These are phyloP conservation scores for Trididemnum clinides DNA, from an alignment of 23 tunicate species.

Conservation along the genomic window DNA sequence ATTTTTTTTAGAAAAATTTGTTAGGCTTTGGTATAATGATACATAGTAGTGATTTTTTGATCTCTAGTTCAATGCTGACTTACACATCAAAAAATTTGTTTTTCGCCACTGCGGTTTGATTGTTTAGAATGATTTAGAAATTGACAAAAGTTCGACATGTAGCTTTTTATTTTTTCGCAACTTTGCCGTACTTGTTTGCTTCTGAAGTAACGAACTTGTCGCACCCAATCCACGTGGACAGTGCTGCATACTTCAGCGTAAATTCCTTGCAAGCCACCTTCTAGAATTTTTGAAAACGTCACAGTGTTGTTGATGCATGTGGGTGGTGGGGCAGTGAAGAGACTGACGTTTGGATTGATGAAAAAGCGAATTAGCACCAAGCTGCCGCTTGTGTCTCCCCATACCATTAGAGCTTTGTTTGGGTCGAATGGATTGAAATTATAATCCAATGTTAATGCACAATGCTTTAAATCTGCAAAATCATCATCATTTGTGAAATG, in stretches of 20 bases:
- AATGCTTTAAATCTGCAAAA: conserved; percentile 49
- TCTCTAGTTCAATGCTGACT: too few relatives aligned
- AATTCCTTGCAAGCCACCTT: conserved; percentile 3
- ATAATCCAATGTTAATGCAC: conserved; percentile 84
- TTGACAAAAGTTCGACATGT: too few relatives aligned
- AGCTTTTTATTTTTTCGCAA: too few relatives aligned
- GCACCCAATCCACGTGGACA: conserved; percentile 79
- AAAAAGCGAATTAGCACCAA: conserved; percentile 55
- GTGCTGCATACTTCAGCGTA: conserved; percentile 18
- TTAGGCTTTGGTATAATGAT: too few relatives aligned
- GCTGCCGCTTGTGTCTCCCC: conserved; percentile 93
- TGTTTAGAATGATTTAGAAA: too few relatives aligned
- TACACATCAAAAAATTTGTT: too few relatives aligned
- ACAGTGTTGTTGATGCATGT: conserved; percentile 27
- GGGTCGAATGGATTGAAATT: conserved; percentile 47
- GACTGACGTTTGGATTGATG: conserved; percentile 69
- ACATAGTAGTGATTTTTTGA: too few relatives aligned
- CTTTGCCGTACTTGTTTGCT: conserved; percentile 73
- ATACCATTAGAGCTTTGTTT: conserved; percentile 39
- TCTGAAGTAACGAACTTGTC: conserved; percentile 67
- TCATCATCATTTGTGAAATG: too few relatives aligned
- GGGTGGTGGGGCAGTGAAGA: conserved; percentile 51
- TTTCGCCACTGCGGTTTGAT: too few relatives aligned
- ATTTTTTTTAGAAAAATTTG: too few relatives aligned
- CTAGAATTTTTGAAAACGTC: conserved; percentile 18